Conservation (phyloP, 1,140 invertebrate genomes). For the Drosophila guanche region DNA sequence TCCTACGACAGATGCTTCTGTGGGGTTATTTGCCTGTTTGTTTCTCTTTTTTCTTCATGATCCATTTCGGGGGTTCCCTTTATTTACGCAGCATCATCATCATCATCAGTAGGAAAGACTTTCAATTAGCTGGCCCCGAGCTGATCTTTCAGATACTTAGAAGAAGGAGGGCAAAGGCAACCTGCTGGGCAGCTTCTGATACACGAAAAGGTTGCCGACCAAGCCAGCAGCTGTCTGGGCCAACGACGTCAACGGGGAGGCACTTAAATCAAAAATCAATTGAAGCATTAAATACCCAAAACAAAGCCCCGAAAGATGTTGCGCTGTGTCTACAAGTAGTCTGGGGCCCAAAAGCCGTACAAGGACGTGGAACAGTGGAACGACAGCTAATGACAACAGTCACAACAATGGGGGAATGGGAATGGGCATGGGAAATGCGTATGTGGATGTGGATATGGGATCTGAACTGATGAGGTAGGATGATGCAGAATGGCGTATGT, state of each 20-base stretch:
- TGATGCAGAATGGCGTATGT: conserved; percentile 47
- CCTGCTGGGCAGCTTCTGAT: conserved; percentile 62
- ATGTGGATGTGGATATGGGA: neutral
- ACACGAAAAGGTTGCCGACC: conserved; percentile 8
- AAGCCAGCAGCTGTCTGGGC: conserved; percentile 42
- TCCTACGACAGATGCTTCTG: too few relatives aligned
- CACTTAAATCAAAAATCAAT: conserved; percentile 74
- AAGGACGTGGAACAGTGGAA: conserved; percentile 24
- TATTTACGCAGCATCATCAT: conserved; percentile 26
- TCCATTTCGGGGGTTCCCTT: conserved; percentile 8
- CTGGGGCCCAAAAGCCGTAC: too few relatives aligned
- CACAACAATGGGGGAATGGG: conserved; percentile 40
- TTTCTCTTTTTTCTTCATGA: neutral
- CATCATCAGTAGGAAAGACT: conserved; percentile 34
- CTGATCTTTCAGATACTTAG: conserved; percentile 31
- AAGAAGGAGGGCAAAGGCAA: conserved; percentile 31
- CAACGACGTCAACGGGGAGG: conserved; percentile 25
- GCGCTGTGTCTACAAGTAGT: neutral
- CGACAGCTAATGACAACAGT: conserved; percentile 55
- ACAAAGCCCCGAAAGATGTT: conserved; percentile 57
- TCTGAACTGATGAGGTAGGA: conserved; percentile 8
- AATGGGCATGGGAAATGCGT: neutral
- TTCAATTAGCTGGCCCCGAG: conserved; percentile 39
- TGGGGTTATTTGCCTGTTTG: neutral
- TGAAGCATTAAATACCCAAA: conserved; percentile 78